A percentile compares a stretch with the other conserved stretches of the same genome.
These are phyloP conservation scores for Linurgus olivaceus DNA, from an alignment of 2,797 vertebrate species.

Conservation along the genomic window DNA sequence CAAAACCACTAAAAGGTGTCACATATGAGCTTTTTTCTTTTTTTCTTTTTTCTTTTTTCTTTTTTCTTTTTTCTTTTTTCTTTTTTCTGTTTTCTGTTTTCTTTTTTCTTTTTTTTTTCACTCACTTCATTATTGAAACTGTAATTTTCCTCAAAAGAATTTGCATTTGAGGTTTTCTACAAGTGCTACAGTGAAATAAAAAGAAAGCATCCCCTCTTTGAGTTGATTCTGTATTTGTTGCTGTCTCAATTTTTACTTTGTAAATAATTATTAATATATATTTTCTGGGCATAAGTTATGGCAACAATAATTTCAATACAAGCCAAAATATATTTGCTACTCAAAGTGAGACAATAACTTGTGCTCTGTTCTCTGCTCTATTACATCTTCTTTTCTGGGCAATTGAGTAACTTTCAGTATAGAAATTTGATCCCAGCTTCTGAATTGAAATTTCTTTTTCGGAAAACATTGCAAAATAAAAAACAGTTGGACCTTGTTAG, in stretches of 20 bases:
- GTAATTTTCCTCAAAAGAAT: not conserved
- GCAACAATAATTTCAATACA: not conserved
- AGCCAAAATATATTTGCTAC: not conserved
- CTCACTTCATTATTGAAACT: not conserved
- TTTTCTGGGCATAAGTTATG: not conserved
- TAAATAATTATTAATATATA: not conserved
- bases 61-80: too few relatives aligned
- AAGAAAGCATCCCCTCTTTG: not conserved
- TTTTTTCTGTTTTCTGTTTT: not conserved
- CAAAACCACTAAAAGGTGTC: not conserved
- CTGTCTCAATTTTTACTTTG: not conserved
- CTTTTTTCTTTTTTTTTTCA: too few relatives aligned
- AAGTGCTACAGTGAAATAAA: not conserved
- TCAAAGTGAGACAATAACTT: not conserved
- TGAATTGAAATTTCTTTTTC: not conserved
- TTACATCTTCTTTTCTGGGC: not conserved
- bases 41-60: too few relatives aligned
- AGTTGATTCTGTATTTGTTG: not conserved
- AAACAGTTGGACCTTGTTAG: not conserved
- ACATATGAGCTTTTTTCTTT: not conserved
- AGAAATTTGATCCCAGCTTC: not conserved
- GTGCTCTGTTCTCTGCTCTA: not conserved
- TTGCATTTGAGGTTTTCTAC: not conserved
- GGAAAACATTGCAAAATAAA: not conserved
- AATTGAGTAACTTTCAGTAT: not conserved